Percentiles rank a stretch among this genome's conserved stretches.
phyloP scores from a whole-genome alignment of 2,888 invertebrate species.

The Drosophila diplacantha region DNA sequence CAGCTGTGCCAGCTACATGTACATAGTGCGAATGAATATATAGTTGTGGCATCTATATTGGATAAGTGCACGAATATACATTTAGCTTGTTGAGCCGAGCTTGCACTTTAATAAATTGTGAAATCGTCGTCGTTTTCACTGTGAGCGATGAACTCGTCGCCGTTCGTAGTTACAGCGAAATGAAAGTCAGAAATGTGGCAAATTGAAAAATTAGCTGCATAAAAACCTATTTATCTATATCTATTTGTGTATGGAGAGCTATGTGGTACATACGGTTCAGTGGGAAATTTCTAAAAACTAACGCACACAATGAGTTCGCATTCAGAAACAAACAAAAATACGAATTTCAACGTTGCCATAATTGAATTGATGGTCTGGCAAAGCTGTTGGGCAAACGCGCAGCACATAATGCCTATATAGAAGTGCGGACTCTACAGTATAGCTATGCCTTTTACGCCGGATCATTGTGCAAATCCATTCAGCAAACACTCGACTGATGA shows the following conservation, averaged over 20 bases:
- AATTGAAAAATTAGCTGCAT: constrained; percentile 62
- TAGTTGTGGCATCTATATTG: constrained; percentile 17
- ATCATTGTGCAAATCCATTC: constrained; percentile 51
- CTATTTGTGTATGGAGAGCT: constrained; percentile 3
- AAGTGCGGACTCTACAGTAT: constrained; percentile 17
- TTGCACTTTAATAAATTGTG: constrained; percentile 65
- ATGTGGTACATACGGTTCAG: constrained; percentile 13
- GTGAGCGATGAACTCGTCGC: constrained; percentile 48
- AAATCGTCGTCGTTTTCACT: constrained; percentile 46
- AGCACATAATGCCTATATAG: constrained; percentile 18
- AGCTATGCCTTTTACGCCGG: constrained; percentile 21
- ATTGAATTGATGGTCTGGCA: constrained; percentile 70
- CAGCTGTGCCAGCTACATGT: constrained; percentile 6
- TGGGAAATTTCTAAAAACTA: constrained; percentile 57
- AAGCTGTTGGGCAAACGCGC: constrained; percentile 55
- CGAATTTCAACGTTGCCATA: constrained; percentile 36
- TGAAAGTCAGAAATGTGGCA: constrained; percentile 62
- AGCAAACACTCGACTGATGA: constrained; percentile 53
- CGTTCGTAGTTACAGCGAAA: constrained; percentile 39
- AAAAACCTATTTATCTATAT: constrained; percentile 19
- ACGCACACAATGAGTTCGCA: constrained; percentile 56
- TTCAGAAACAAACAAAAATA: constrained; percentile 31
- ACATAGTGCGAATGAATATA: constrained; percentile 17
- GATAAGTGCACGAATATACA: constrained; percentile 26
- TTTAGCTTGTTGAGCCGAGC: constrained; percentile 30